Evolutionary conservation across 1,140 invertebrate species (phyloP).

Genomic region (Drosophila lacertosa): DNA sequence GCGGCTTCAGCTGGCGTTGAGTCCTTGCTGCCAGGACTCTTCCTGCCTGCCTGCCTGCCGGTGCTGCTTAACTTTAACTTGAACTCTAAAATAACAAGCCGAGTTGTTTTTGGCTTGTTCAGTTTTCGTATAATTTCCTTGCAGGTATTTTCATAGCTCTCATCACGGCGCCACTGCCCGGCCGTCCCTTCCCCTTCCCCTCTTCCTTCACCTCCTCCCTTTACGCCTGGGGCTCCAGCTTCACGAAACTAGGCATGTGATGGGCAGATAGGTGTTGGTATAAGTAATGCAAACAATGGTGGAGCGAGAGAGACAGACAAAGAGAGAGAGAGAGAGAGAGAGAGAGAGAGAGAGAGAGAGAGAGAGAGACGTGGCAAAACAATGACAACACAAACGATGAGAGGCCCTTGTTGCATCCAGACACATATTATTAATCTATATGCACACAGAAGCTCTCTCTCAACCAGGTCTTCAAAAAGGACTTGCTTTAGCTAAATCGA

Average conservation of each 20-base stretch:
- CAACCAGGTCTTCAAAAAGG: no score
- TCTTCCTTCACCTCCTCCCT: no score
- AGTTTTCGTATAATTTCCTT: slow-evolving; percentile 79
- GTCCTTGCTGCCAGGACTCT: slow-evolving; percentile 3
- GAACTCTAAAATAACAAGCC: slow-evolving; percentile 79
- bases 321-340: background rate
- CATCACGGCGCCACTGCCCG: slow-evolving; percentile 13
- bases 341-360: background rate
- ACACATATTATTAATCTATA: no score
- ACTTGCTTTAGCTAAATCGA: no score
- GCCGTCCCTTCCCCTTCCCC: background rate
- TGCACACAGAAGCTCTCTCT: no score
- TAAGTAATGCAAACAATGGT: slow-evolving; percentile 26
- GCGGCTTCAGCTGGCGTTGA: slow-evolving; percentile 1
- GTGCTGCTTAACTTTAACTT: slow-evolving; percentile 81
- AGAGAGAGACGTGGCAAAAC: background rate
- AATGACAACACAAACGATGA: slow-evolving; percentile 7
- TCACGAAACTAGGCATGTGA: slow-evolving; percentile 16
- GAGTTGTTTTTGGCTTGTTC: slow-evolving; percentile 75
- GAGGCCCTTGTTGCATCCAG: background rate
- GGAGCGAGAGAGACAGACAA: background rate
- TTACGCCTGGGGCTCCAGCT: slow-evolving; percentile 6
- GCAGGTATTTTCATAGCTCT: slow-evolving; percentile 76
- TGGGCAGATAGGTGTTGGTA: background rate
- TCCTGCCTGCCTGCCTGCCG: slow-evolving; percentile 40